phyloP scores from a whole-genome alignment of 2,797 vertebrate genomes.

The Poecilia picta region DNA sequence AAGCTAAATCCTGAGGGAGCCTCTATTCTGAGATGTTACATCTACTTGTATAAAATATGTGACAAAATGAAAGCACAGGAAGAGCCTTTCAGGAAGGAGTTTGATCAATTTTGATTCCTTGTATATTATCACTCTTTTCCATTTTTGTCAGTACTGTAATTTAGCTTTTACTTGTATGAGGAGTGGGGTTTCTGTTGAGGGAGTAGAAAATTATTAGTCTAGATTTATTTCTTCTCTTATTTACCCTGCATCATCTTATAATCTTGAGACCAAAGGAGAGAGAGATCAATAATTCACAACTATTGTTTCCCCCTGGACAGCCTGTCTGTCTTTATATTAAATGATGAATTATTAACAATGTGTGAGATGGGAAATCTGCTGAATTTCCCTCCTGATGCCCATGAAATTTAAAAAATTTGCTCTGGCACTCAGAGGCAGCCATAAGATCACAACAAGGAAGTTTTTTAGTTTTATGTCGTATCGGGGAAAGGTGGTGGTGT shows the following conservation, averaged over 20 bases:
- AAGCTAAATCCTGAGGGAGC: conserved; percentile 55
- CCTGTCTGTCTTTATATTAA: conserved; percentile 81
- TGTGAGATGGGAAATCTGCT: conserved; percentile 63
- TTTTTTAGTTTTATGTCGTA: conserved; percentile 4
- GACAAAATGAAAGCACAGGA: conserved; percentile 29
- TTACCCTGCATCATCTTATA: conserved; percentile 51
- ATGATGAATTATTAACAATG: conserved; percentile 81
- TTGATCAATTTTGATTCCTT: conserved; percentile 35
- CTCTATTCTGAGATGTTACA: conserved; percentile 34
- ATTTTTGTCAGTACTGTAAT: conserved; percentile 26
- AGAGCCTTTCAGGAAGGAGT: conserved; percentile 11
- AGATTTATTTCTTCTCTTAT: conserved; percentile 56
- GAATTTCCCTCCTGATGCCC: conserved; percentile 31
- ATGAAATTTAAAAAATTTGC: conserved; percentile 14
- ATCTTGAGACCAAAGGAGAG: conserved; percentile 48
- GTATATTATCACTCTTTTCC: conserved; percentile 21
- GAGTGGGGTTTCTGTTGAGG: conserved; percentile 25
- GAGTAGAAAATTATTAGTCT: conserved; percentile 49
- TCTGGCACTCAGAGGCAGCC: conserved; percentile 8
- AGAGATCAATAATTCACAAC: conserved; percentile 80
- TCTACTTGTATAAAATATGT: conserved; percentile 30
- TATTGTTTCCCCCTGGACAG: conserved; percentile 69
- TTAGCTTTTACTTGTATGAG: conserved; percentile 44
- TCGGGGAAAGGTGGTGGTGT: background rate
- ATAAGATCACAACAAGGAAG: conserved; percentile 1